phyloP scores from a whole-genome alignment of 1,140 invertebrate species.

The Drosophila watanabei region DNA sequence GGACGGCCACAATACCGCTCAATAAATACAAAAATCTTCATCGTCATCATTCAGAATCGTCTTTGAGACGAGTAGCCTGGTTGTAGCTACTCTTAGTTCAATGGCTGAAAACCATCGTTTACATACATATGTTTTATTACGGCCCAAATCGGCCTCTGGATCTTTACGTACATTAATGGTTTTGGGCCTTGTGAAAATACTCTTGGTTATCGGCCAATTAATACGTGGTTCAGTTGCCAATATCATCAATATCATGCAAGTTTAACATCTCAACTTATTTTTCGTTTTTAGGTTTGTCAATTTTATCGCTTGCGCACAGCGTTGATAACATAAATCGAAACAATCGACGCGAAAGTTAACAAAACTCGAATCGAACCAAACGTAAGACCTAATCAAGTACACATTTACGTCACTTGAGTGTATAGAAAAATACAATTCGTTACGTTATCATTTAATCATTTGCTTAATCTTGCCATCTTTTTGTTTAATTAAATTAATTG shows the following conservation, averaged over 20 bases:
- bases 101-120: slow-evolving; percentile 51
- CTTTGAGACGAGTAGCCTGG: slow-evolving; percentile 67
- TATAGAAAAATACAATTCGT: slow-evolving; percentile 72
- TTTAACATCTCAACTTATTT: slow-evolving; percentile 50
- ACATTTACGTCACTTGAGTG: slow-evolving; percentile 16
- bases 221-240: slow-evolving; percentile 72
- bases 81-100: slow-evolving; percentile 55
- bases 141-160: slow-evolving; percentile 20
- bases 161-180: slow-evolving; percentile 55
- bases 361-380: slow-evolving; percentile 62
- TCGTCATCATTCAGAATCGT: slow-evolving; percentile 51
- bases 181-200: slow-evolving; percentile 59
- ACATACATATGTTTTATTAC: slow-evolving; percentile 53
- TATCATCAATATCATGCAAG: slow-evolving; percentile 43
- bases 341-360: slow-evolving; percentile 70
- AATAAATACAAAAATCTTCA: slow-evolving; percentile 62
- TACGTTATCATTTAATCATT: slow-evolving; percentile 48
- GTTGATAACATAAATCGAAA: slow-evolving; percentile 75
- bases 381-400: slow-evolving; percentile 35
- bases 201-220: slow-evolving; percentile 63
- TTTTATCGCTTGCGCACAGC: slow-evolving; percentile 77
- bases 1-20: slow-evolving; percentile 24
- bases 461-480: slow-evolving; percentile 25
- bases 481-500: slow-evolving; percentile 81
- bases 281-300: slow-evolving; percentile 42